These are phyloP conservation scores for Ibidorhyncha struthersii DNA, from an alignment of 2,113 vertebrate genomes.

Conservation along the genomic window DNA sequence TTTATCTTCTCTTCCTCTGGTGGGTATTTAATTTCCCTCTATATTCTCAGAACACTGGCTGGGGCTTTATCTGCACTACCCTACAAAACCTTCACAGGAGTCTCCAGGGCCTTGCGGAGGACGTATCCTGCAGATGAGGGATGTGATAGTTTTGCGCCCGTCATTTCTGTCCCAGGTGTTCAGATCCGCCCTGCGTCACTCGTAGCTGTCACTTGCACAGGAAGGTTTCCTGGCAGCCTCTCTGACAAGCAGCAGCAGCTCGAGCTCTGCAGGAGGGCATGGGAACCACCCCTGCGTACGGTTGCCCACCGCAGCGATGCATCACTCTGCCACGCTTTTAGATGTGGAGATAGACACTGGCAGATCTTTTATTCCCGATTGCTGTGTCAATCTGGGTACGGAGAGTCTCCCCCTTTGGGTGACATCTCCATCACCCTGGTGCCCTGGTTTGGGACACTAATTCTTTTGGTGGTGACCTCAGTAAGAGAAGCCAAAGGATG, in stretches of 20 bases:
- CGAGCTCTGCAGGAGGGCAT: not conserved
- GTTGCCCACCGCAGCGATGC: accelerated
- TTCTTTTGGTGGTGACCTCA: not conserved
- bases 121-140: accelerated
- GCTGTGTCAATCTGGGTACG: accelerated
- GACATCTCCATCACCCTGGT: not conserved
- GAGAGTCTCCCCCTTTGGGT: not conserved
- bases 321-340: not conserved
- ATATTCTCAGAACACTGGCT: not conserved
- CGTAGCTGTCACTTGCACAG: not conserved
- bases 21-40: not conserved
- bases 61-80: not conserved
- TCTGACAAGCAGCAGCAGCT: not conserved
- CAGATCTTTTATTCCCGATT: accelerated
- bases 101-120: not conserved
- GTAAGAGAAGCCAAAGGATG: not conserved
- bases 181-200: not conserved
- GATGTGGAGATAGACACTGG: not conserved
- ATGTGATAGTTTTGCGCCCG: accelerated
- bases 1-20: not conserved
- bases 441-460: not conserved
- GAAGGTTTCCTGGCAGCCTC: not conserved
- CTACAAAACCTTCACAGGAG: not conserved
- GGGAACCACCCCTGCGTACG: accelerated
- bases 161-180: not conserved